Base-by-base conservation (phyloP, 2,797 vertebrate genomes). In the Sebastiscus tertius region DNA sequence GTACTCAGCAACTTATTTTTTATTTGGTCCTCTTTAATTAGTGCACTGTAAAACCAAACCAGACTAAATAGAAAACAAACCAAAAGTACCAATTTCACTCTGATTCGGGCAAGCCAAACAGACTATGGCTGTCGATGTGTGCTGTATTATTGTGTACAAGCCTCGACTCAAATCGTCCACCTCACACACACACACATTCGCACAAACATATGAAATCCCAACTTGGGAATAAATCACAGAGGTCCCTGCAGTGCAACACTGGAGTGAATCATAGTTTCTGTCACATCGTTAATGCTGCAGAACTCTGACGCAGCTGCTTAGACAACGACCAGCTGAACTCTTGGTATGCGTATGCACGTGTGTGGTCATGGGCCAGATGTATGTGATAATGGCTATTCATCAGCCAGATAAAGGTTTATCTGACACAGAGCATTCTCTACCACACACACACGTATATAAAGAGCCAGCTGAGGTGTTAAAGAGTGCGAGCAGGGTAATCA, bases 211-310 rank as follows among this genome's bases (percentile, higher is more conserved):
- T 74, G 66, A 76, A 82, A 65, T 67, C 55, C 42, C 52, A 73
- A 72, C 54, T 75, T 6, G 42, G 34, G 46, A 74, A 84, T 82
- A 77, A 83, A 88, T 87, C 70, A 66, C 34, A 11, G 70, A 49
- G 58, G 75, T 72, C 58, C 58, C 71, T 74, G 78, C 78, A 75
- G 81, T 60, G 71, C 62, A 73, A 70, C 27, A 67, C 49, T 42
- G 29, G 42, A 73, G 81, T 84, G 72, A 90, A 86, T 89, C 63
- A 79, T 73, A 78, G 75, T 86, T 84, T 86, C 72, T 83, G 78
- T 79, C 64, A 67, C 18, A 12, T 55, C 52, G 13, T 81, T 80
- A 86, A 72, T 4, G 70, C 72, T 70, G 84, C 79, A 82, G 73
- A 82, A 66, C 65, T 70, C 65, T 65, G 76, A 88, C 76, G 33